Percentiles rank a stretch among this genome's conserved stretches.
phyloP scores from a whole-genome alignment of 2,797 vertebrate genomes.

The Florisuga fusca region DNA sequence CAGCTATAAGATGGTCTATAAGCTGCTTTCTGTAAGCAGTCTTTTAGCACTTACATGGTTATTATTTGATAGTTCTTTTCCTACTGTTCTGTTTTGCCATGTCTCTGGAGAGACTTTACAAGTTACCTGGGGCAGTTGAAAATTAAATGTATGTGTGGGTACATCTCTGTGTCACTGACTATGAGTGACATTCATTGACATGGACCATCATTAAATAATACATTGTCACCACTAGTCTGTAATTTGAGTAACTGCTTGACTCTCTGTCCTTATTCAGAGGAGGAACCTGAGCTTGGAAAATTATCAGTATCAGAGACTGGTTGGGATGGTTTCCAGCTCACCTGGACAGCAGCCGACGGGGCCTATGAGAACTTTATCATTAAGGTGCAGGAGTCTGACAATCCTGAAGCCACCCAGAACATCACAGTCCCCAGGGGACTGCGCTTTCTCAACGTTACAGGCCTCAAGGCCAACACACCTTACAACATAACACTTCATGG shows the following conservation, averaged over 20 bases:
- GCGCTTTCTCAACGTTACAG: conserved; percentile 79
- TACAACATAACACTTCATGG: conserved; percentile 89
- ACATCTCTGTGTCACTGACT: not conserved
- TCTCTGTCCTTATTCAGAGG: conserved; percentile 86
- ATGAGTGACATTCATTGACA: not conserved
- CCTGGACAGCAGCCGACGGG: conserved; percentile 85
- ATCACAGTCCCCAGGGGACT: conserved; percentile 85
- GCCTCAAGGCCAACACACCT: conserved; percentile 84
- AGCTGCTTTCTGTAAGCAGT: not conserved
- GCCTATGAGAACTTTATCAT: conserved; percentile 91
- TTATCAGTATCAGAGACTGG: conserved; percentile 83
- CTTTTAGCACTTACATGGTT: not conserved
- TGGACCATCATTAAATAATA: not conserved
- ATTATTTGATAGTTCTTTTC: not conserved
- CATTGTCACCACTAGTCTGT: accelerated
- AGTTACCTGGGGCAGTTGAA: not conserved
- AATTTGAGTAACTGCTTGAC: conserved; percentile 66
- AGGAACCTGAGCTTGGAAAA: conserved; percentile 82
- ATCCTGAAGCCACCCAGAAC: conserved; percentile 77
- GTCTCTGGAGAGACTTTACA: not conserved
- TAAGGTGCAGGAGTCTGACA: conserved; percentile 89
- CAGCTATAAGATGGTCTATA: not conserved
- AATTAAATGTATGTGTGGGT: not conserved
- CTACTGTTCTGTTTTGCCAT: not conserved
- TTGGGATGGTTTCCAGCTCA: conserved; percentile 89